Base-by-base conservation (phyloP, 2,888 invertebrate genomes). In the Subacronicta megacephala region DNA sequence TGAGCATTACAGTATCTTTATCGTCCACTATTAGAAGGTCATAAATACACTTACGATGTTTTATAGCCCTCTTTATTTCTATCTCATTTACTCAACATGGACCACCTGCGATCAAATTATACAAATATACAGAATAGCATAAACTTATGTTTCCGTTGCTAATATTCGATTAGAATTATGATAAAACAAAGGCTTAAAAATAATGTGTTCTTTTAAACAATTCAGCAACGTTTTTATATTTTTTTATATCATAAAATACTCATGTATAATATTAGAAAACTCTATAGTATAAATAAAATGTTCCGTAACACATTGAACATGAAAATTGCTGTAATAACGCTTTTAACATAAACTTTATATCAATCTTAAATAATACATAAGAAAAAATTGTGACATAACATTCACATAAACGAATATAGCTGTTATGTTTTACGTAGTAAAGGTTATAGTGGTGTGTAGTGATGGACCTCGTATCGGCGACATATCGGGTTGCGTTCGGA, bases 401-500 rank as follows among this genome's bases (percentile, higher is more conserved):
- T 29, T 42, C 6, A 0, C 17, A 31, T 42, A 64, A 15, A 38
- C 50, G 42, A 77, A 60, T 71, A 52, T 58, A 31, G 40, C 23
- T 43, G 52, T 38, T 77, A 67, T 33, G 13, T 20, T 13, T 18
- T 57, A 41, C 9, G 40, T 26, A 44, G 62, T 76, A 85, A 67
- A 70, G 81, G 75, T 46, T 45, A 75, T 62, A 70, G 79, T 81
- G 29, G 55, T 58, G 57, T 76, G 64, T 56, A 33, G 46, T 73
- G 58, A 60, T 69, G 64, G 50, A 12, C 56, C 40, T 87, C 78
- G 82, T 89, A 89, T 88, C 90, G 82, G 82, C 83, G 83, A 85
- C 84, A 82, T 88, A 92, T 92, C 90, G 82, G 83, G 74, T 80
- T 83, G 81, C 83, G 87, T 88, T 87, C 81, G 79, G 77, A 85